These are phyloP conservation scores for human (Homo sapiens) DNA, from an alignment of 2,113 vertebrate genomes.

Conservation along the genomic window GRCh38 chr6:71193001-71193500, in stretches of 20 bases:
- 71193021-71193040: too few species aligned
- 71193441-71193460: not conserved
- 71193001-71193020: not conserved
- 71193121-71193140: not conserved
- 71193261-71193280: not conserved
- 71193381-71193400: not conserved
- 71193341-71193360: not conserved
- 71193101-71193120: not conserved
- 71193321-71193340: not conserved
- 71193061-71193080: too few species aligned
- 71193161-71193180: not conserved
- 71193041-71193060: not conserved
- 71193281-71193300: not conserved
- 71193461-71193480: not conserved
- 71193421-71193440: not conserved
- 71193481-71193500: not conserved
- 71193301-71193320: not conserved
- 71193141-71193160: not conserved
- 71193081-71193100: not conserved
- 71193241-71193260: not conserved
- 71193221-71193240: not conserved
- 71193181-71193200: not conserved
- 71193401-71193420: not conserved
- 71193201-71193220: not conserved
- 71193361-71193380: not conserved